phyloP scores from a whole-genome alignment of 2,888 invertebrate species.

The Timandra comae region DNA sequence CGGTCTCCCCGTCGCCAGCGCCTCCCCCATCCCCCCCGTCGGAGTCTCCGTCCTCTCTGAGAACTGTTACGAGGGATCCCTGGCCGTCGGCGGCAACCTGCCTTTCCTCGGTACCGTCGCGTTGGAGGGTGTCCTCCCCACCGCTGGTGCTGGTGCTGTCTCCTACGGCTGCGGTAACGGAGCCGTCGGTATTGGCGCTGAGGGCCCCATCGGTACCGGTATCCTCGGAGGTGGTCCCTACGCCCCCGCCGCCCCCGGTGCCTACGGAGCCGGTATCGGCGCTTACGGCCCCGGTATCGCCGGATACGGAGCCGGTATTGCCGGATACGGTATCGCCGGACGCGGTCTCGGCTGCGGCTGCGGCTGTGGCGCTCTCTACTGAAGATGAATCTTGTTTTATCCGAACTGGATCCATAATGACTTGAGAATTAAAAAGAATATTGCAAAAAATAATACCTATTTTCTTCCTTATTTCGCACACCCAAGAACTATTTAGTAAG shows the following conservation, averaged over 20 bases:
- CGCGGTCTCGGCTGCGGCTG: slow-evolving; percentile 3
- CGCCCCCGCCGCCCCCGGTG: slow-evolving; percentile 8
- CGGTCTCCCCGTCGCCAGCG: slow-evolving; percentile 23
- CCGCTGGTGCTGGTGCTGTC: slow-evolving; percentile 27
- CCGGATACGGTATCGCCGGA: slow-evolving; percentile 5
- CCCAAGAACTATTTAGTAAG: too few relatives aligned
- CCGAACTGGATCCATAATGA: too few relatives aligned
- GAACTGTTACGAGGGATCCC: slow-evolving; percentile 27
- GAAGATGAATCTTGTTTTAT: too few relatives aligned
- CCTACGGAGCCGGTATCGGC: too few relatives aligned
- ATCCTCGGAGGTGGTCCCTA: slow-evolving; percentile 3
- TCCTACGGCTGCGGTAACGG: slow-evolving; percentile 28
- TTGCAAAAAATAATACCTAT: too few relatives aligned
- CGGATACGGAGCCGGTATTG: slow-evolving; percentile 3
- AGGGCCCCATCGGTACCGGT: slow-evolving; percentile 16
- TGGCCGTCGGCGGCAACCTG: slow-evolving; percentile 28
- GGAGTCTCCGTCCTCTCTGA: slow-evolving; percentile 32
- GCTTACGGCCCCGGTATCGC: slow-evolving; percentile 12
- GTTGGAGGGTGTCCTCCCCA: slow-evolving; percentile 28
- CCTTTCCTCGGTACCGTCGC: slow-evolving; percentile 33
- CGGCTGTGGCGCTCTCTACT: background rate
- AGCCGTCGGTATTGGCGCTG: slow-evolving; percentile 17
- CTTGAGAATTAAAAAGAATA: too few relatives aligned
- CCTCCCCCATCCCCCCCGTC: slow-evolving; percentile 26
- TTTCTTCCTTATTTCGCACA: too few relatives aligned